These are phyloP conservation scores for Drosophila quadrilineata DNA, from an alignment of 1,140 invertebrate genomes.

Conservation along the genomic window DNA sequence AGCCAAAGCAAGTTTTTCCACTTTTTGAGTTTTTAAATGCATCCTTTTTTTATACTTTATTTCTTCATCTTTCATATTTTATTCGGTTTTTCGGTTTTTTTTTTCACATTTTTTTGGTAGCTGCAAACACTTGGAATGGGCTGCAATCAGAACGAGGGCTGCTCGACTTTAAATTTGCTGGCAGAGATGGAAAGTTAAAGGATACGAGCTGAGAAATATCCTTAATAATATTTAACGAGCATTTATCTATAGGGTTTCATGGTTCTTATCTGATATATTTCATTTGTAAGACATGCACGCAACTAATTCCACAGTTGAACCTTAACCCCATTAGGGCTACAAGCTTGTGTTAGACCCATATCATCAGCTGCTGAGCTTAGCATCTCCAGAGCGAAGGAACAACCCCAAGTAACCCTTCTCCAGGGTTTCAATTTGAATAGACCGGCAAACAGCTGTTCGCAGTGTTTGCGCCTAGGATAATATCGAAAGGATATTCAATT, in stretches of 20 bases:
- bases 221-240: not conserved
- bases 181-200: not conserved
- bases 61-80: constrained; percentile 2
- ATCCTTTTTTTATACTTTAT: constrained; percentile 26
- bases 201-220: not conserved
- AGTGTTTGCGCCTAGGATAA: constrained; percentile 17
- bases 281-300: constrained; percentile 2
- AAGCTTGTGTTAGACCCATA: too few relatives aligned
- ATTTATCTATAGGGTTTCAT: not conserved
- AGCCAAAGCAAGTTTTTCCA: constrained; percentile 57
- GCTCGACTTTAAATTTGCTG: not conserved
- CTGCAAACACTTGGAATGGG: not conserved
- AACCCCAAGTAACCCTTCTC: constrained; percentile 54
- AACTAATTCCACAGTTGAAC: constrained; percentile 23
- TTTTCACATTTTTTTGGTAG: not conserved
- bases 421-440: not conserved
- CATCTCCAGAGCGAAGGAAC: constrained; percentile 3
- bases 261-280: not conserved
- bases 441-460: constrained; percentile 49
- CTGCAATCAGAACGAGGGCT: not conserved
- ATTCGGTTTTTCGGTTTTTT: not conserved
- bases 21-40: constrained; percentile 56
- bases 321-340: constrained; percentile 5
- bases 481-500: constrained; percentile 11
- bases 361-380: not conserved